These are phyloP conservation scores for Aphidius gifuensis DNA, from an alignment of 1,140 invertebrate species.

Conservation along the genomic window DNA sequence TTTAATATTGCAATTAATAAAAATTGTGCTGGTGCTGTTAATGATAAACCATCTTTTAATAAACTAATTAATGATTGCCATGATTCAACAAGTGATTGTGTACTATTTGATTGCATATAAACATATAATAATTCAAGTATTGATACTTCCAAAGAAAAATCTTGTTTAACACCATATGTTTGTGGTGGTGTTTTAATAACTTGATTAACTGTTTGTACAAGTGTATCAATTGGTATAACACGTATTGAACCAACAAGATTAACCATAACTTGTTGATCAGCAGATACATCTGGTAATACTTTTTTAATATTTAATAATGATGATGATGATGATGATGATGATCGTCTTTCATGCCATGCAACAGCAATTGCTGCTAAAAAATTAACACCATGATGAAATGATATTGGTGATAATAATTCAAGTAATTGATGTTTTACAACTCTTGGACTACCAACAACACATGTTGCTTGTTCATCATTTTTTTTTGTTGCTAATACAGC, in stretches of 20 bases:
- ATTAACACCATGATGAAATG: slow-evolving; percentile 78
- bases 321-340: slow-evolving; percentile 30
- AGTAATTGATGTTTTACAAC: slow-evolving; percentile 76
- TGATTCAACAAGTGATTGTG: slow-evolving; percentile 71
- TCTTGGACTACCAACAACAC: slow-evolving; percentile 61
- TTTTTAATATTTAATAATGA: slow-evolving; percentile 34
- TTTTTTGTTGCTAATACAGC: slow-evolving; percentile 59
- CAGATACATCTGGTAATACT: slow-evolving; percentile 64
- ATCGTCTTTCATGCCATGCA: slow-evolving; percentile 79
- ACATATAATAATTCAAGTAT: slow-evolving; percentile 65
- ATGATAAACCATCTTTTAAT: slow-evolving; percentile 70
- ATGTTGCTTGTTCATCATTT: slow-evolving; percentile 49
- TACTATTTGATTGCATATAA: slow-evolving; percentile 70
- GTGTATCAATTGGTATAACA: slow-evolving; percentile 80
- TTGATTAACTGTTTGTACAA: slow-evolving; percentile 81
- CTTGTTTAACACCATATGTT: slow-evolving; percentile 62
- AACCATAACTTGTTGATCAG: slow-evolving; percentile 75
- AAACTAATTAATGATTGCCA: slow-evolving; percentile 78
- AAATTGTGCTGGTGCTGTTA: slow-evolving; percentile 78
- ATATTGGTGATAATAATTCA: slow-evolving; percentile 84
- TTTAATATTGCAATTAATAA: slow-evolving; percentile 76
- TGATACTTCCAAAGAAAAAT: slow-evolving; percentile 63
- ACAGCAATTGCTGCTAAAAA: slow-evolving; percentile 84
- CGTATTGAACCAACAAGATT: slow-evolving; percentile 77
- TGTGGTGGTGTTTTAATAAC: slow-evolving; percentile 77